These are phyloP conservation scores for Hormaphis cornu DNA, from an alignment of 1,140 invertebrate species.

Conservation along the genomic window DNA sequence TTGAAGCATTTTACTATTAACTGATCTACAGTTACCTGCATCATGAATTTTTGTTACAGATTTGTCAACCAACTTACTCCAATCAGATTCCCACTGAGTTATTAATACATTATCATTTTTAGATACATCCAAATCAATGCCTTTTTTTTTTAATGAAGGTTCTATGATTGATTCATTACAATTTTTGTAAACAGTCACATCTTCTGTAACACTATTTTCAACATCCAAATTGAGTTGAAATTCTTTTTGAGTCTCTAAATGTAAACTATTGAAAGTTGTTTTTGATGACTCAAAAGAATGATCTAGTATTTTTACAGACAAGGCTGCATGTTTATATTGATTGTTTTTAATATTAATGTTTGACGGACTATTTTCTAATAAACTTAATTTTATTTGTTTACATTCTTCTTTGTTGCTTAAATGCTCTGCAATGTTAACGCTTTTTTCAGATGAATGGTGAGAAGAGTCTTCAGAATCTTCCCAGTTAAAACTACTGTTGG, in stretches of 20 bases:
- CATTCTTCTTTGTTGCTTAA: neutral
- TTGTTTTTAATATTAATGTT: neutral
- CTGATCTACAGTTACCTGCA: too few species aligned
- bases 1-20: neutral
- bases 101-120: neutral
- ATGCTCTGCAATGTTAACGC: neutral
- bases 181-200: neutral
- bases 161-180: neutral
- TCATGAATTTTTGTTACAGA: neutral
- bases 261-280: neutral
- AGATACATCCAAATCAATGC: neutral
- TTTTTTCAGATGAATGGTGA: neutral
- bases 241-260: neutral
- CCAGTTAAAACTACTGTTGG: neutral
- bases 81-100: conserved; percentile 6
- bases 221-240: neutral
- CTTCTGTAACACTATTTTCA: neutral
- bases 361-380: neutral
- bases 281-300: neutral
- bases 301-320: neutral
- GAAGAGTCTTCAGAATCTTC: neutral
- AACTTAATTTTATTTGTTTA: neutral
- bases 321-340: neutral
- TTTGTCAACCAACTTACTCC: neutral
- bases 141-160: neutral